Base-by-base conservation (phyloP, 2,888 invertebrate genomes). In the Ichneumoninae sp. region DNA sequence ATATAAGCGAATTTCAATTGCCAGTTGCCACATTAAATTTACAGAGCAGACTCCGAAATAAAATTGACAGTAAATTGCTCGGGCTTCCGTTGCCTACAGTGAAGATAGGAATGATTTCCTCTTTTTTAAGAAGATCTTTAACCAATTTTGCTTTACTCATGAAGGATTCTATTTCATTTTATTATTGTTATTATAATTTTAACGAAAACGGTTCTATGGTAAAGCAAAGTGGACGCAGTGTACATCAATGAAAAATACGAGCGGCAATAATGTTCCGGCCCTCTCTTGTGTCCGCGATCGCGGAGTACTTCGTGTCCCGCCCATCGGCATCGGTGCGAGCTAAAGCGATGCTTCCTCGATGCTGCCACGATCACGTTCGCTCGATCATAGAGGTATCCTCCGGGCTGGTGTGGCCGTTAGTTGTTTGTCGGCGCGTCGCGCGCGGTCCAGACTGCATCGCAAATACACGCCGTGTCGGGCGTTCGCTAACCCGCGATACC, bases 381-480 rank as follows among this genome's bases (percentile, higher is more conserved):
- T 36, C 57, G 54, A 30, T 63, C 30, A 63, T 63, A 16, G 16
- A 33, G 63, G 63, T 63, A 30, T 63, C 36, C 44, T 70, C 52
- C 19, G 19, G 74, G 74, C 10, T 74, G 77, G 82, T 82, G 76
- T 70, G 54, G 79, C 74, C 52, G 85, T 79, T 86, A 68, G 86
- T 71, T 85, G 86, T 86, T 86, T 86, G 85, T 73, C 50, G 80
- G 79, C 71, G 75, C 70, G 68, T 75, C 75, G 66, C 66, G 26
- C 81, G 81, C 44, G 85, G 82, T 85, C 85, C 85, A 85, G 85
- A 85, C 85, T 85, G 82, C 85, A 85, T 79, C 79, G 85, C 85
- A 85, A 85, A 85, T 82, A 85, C 71, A 79, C 73, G 54, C 40
- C 52, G 60, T 71, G 70, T 79, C 66, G 52, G 54, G 52, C 65